Base-by-base conservation (phyloP, 2,888 invertebrate genomes). In the Acanthococcus lagerstroemiae region DNA sequence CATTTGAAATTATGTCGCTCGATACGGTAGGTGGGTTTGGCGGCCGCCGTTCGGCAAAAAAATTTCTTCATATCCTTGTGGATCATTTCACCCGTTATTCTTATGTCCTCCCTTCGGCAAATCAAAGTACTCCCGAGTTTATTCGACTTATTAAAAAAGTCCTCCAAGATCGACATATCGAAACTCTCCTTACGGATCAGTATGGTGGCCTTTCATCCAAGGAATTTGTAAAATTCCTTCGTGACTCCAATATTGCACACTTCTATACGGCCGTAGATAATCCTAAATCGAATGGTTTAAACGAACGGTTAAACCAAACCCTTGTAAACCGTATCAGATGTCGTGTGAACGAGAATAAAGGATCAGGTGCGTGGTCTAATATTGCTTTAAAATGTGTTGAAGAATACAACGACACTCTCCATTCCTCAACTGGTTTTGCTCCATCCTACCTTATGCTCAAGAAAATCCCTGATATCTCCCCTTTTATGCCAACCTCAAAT, bases 1-100 rank as follows among this genome's bases (percentile, higher is more conserved):
- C 72, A 6, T 71, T 71, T 67, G 70, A 73, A 67, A 72, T 73
- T 60, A 48, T 72, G 2, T 72, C 73, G 6, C 66, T 73, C 6
- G 73, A 73, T 57, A 73, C 72, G 5, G 72, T 73, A 25, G 73
- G 72, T 25, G 72, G 73, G 4, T 70, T 73, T 67, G 71, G 70
- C 26, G 71, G 71, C 6, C 58, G 67, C 22, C 60, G 69, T 25
- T 72, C 72, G 1, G 70, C 72, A 68, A 73, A 73, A 68, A 73
- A 60, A 70, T 73, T 73, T 54, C n/a, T 73, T 25, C 73, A 74
- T 67, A 56, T 72, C 37, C 30, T 70, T 22, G 69, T 71, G 19
- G 72, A 73, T 48, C 71, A 72, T 54, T 72, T 72, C 48, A 72
- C 72, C 17, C 69, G 72, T 55, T 73, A 71, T 44, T 71, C 70